A percentile compares a stretch with the other conserved stretches of the same genome.
These are phyloP conservation scores for Phorcus lineatus DNA, from an alignment of 2,888 invertebrate species.

Conservation along the genomic window DNA sequence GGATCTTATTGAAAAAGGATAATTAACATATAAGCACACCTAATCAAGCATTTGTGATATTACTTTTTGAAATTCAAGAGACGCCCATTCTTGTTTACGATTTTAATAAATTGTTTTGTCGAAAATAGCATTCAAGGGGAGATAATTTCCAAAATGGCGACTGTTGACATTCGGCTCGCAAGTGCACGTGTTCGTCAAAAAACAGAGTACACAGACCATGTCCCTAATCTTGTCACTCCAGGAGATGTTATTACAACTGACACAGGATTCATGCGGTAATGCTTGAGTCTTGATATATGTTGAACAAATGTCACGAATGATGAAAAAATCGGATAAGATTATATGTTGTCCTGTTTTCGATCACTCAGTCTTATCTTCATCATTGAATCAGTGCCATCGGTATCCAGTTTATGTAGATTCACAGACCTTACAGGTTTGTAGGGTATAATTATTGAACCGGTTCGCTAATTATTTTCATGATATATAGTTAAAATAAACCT, in stretches of 20 bases:
- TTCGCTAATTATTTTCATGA: too few species aligned
- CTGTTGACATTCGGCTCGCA: conserved; percentile 69
- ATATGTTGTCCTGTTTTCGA: background rate
- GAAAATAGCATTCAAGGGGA: background rate
- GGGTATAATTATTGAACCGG: too few species aligned
- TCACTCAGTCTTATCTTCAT: background rate
- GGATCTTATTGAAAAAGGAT: too few species aligned
- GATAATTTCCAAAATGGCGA: conserved; percentile 28
- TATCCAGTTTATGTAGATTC: too few species aligned
- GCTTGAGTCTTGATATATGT: background rate
- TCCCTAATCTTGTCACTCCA: conserved; percentile 80
- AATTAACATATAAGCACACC: too few species aligned
- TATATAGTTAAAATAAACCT: too few species aligned
- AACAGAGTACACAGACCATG: conserved; percentile 76
- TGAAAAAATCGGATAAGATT: background rate
- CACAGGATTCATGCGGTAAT: conserved; percentile 88
- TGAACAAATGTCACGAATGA: background rate
- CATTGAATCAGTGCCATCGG: too few species aligned
- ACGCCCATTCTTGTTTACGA: background rate
- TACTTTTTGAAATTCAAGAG: background rate
- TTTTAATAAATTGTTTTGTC: background rate
- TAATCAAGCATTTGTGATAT: too few species aligned
- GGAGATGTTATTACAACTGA: conserved; percentile 91
- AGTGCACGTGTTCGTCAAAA: conserved; percentile 57
- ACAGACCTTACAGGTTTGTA: too few species aligned